Evolutionary conservation across 2,797 vertebrate genomes (phyloP), one percentile per base, ranked within the genome.

Genomic region (Ctenopoma multispine): DNA sequence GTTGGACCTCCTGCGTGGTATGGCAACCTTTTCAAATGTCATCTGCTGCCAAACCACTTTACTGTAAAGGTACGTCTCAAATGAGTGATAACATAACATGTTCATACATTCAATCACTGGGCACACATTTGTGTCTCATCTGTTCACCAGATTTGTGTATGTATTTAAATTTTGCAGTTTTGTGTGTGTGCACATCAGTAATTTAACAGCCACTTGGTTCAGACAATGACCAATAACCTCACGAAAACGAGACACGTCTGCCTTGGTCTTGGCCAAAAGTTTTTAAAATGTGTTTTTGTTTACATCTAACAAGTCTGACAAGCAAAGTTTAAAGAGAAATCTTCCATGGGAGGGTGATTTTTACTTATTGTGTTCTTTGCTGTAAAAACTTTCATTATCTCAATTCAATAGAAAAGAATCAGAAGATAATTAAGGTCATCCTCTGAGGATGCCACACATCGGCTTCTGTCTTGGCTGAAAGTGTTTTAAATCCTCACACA

Each of bases 11-110:
- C 86, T 48, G 47, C 65, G 72, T 72, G 75, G 47, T 70, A 24
- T 63, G 57, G 76, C 85, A 89, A 87, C 83, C 85, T 89, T 88
- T 86, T n/a, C 43, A 90, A 89, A 89, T 83, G 80, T 85, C 82
- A 89, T 54, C 67, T 8, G 24, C 38, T 70, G 69, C 67, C 61
- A 82, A 77, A 60, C 43, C 67, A 47, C 69, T 57, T 36, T 76
- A 41, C 60, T 53, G 62, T 18, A 46, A 34, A 55, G 65, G 58
- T 57, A 51, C 53, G 21, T 71, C 77, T 81, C 75, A 81, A 68
- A 74, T 72, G 50, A 77, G 38, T 72, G 69, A 77, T 62, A 75
- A 51, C 54, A 61, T 20, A 63, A 59, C 14, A n/a, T 29, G 14
- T 48, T 40, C 1, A 5, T 7, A 46, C 67, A 6, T 11, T 69